Conservation (phyloP, 2,797 vertebrate species). For the Spinibarbus caldwelli region DNA sequence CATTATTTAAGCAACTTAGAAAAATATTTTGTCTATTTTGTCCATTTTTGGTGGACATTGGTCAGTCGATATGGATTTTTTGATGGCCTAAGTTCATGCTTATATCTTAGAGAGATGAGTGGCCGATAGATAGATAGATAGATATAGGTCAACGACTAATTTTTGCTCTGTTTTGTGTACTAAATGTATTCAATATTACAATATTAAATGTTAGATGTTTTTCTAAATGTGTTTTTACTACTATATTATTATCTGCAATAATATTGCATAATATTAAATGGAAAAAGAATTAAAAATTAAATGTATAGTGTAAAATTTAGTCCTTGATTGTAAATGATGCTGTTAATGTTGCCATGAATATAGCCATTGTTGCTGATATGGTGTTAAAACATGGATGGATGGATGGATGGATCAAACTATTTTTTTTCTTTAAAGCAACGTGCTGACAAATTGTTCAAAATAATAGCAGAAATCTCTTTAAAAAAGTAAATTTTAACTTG, state of each 20-base stretch:
- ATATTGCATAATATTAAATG: neutral
- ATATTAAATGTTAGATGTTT: neutral
- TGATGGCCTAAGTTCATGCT: neutral
- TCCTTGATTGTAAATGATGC: too few species aligned
- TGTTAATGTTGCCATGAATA: too few species aligned
- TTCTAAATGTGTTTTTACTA: neutral
- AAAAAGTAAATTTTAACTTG: neutral
- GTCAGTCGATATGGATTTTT: neutral
- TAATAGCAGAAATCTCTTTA: too few species aligned
- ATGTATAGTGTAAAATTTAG: too few species aligned
- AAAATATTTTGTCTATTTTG: neutral
- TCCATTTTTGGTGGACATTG: neutral
- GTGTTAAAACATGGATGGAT: too few species aligned
- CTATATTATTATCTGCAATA: neutral
- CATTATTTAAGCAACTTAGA: neutral
- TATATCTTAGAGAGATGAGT: neutral
- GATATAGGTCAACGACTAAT: neutral
- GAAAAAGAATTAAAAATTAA: rapidly evolving
- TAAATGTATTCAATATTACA: neutral
- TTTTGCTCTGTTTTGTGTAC: neutral
- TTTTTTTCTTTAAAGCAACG: neutral
- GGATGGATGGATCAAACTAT: neutral
- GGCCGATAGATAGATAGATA: neutral
- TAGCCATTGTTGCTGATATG: too few species aligned
- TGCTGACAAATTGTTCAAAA: neutral